These are phyloP conservation scores for Lasioglossum lativentre DNA, from an alignment of 2,888 invertebrate genomes.

Conservation along the genomic window DNA sequence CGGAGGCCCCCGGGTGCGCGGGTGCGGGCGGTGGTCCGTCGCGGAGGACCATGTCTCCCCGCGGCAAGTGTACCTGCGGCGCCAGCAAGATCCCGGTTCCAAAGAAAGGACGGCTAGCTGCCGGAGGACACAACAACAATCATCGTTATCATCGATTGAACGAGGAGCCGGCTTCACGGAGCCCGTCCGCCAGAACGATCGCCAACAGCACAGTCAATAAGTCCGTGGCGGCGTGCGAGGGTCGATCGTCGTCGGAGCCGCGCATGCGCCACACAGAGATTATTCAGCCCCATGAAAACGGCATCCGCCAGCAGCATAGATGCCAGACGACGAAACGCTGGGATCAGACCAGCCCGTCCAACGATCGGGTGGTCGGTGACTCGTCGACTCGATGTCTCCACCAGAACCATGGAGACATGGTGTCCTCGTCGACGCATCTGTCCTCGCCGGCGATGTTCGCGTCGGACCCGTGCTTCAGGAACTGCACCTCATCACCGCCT, in stretches of 20 bases:
- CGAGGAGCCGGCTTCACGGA: not conserved
- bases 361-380: conserved; percentile 14
- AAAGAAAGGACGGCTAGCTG: conserved; percentile 71
- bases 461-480: conserved; percentile 52
- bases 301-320: conserved; percentile 83
- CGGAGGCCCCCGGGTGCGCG: not conserved
- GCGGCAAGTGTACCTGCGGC: conserved; percentile 65
- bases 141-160: conserved; percentile 16
- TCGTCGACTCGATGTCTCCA: not conserved
- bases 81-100: conserved; percentile 43
- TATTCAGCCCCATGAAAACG: conserved; percentile 79
- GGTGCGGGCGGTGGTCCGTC: not conserved
- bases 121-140: conserved; percentile 47
- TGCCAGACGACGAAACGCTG: conserved; percentile 59
- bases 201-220: conserved; percentile 50
- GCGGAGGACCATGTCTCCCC: conserved; percentile 65
- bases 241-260: conserved; percentile 81
- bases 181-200: conserved; percentile 25
- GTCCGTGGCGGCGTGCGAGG: conserved; percentile 70
- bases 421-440: conserved; percentile 53
- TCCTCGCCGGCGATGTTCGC: conserved; percentile 62
- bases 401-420: conserved; percentile 11
- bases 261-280: conserved; percentile 84
- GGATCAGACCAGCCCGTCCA: conserved; percentile 23
- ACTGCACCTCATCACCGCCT: conserved; percentile 60